Percentiles rank a stretch among this genome's conserved stretches.
Conservation (phyloP, 2,797 vertebrate species). For the Phrynocephalus vlangalii region DNA sequence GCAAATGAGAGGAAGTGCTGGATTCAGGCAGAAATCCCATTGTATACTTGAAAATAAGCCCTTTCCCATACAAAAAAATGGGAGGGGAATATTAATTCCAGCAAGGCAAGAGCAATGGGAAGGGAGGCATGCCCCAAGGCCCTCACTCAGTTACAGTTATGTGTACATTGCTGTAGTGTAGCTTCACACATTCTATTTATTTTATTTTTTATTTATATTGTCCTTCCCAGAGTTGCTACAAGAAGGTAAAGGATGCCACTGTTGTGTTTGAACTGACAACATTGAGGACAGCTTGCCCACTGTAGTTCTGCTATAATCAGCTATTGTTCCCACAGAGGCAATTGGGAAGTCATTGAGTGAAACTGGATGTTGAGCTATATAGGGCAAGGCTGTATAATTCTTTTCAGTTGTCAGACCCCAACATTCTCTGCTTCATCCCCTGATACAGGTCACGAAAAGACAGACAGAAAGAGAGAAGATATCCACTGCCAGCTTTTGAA, state of each 20-base stretch:
- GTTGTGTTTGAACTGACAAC: too few relatives aligned
- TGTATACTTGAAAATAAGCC: background rate
- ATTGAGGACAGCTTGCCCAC: background rate
- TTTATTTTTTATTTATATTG: background rate
- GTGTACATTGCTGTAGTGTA: background rate
- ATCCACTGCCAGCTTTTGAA: too few relatives aligned
- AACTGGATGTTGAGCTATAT: too few relatives aligned
- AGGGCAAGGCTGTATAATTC: too few relatives aligned
- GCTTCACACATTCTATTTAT: too few relatives aligned
- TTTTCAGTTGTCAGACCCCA: too few relatives aligned
- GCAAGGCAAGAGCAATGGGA: background rate
- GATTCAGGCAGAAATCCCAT: conserved; percentile 17
- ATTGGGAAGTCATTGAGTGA: too few relatives aligned
- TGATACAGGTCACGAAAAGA: too few relatives aligned
- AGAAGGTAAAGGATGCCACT: background rate
- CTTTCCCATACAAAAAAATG: background rate
- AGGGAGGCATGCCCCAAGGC: background rate
- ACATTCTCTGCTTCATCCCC: too few relatives aligned
- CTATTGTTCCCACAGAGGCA: too few relatives aligned
- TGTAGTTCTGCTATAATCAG: background rate
- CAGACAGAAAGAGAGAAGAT: too few relatives aligned
- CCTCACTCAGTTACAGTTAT: background rate
- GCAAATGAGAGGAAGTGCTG: background rate
- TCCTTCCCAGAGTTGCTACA: background rate
- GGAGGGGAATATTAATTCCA: background rate